Evolutionary conservation across 1,140 invertebrate genomes (phyloP), one percentile per base, ranked within the genome.

Genomic region (silkworm (Bombyx mori)): DNA sequence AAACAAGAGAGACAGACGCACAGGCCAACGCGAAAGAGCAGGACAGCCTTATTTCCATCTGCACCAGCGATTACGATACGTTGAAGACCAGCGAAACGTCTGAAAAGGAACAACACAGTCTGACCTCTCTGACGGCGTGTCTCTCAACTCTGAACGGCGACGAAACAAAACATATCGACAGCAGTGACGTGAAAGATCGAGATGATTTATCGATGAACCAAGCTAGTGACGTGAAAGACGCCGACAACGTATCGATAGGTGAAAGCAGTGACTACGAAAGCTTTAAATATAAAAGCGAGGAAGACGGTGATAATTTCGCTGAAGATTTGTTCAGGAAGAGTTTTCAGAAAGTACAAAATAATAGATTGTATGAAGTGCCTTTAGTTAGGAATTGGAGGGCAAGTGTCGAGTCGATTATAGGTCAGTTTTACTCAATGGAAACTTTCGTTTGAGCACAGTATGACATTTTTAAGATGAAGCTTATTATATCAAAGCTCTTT

Each of bases 251-350:
- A 49, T 96, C 94, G 0, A 88, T 93, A 12, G 94, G 93, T 3
- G 93, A 95, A 61, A 95, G 94, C 64, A 95, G 94, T 76, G 94
- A 94, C 42, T 96, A 96, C 68, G 94, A 96, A 69, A 96, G 94
- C 71, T 93, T 95, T 66, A 93, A 91, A 60, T 90, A 92, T 63
- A 92, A 92, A 66, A 77, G 89, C 0, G 90, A 92, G 7, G 90
- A 91, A 22, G 88, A 89, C 6, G 78, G 83, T n/a, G 80, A 86
- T 42, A 73, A 66, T 0, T 88, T 68, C 56, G 74, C 78, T 3
- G 86, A 88, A 63, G 84, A 86, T 7, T 70, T 77, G 48, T 89
- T 89, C 50, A 78, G 65, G 60, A 86, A 79, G 69, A 75, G 69
- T 54, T 65, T 82, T 55, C 64, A 63, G 44, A 86, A 78, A 56